phyloP scores from a whole-genome alignment of 1,140 invertebrate species.

The Arctopsyche grandis region DNA sequence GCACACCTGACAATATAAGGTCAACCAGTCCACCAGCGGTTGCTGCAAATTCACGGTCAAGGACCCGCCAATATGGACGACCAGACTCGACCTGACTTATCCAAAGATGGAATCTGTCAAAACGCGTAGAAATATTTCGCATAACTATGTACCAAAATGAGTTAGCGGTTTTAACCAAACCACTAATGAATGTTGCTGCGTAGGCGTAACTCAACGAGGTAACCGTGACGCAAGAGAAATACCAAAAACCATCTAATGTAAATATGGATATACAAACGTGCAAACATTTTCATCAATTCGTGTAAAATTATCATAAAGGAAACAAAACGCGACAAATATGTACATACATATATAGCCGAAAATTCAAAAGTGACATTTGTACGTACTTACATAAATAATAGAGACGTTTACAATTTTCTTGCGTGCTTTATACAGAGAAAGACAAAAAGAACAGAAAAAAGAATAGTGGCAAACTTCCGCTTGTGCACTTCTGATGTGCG shows the following conservation, averaged over 20 bases:
- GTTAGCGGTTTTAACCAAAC: not conserved
- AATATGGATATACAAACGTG: not conserved
- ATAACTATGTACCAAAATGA: not conserved
- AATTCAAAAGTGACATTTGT: not conserved
- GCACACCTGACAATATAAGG: conserved; percentile 23
- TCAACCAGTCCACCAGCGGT: not conserved
- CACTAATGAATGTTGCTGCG: not conserved
- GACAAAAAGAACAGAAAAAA: not conserved
- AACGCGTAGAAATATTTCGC: not conserved
- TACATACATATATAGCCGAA: not conserved
- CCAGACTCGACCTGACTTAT: not conserved
- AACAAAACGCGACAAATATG: not conserved
- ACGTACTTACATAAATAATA: not conserved
- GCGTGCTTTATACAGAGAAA: not conserved
- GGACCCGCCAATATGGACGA: conserved; percentile 1
- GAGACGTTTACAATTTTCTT: not conserved
- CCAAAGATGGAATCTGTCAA: not conserved
- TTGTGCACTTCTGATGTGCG: not conserved
- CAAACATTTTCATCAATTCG: too few relatives aligned
- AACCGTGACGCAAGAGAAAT: not conserved
- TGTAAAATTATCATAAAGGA: too few relatives aligned
- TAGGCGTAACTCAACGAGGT: not conserved
- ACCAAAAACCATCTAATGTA: not conserved
- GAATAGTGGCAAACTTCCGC: not conserved
- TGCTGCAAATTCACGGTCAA: not conserved